Evolutionary conservation across 2,888 invertebrate genomes (phyloP).

Genomic region (Acanthacorydalis orientalis): DNA sequence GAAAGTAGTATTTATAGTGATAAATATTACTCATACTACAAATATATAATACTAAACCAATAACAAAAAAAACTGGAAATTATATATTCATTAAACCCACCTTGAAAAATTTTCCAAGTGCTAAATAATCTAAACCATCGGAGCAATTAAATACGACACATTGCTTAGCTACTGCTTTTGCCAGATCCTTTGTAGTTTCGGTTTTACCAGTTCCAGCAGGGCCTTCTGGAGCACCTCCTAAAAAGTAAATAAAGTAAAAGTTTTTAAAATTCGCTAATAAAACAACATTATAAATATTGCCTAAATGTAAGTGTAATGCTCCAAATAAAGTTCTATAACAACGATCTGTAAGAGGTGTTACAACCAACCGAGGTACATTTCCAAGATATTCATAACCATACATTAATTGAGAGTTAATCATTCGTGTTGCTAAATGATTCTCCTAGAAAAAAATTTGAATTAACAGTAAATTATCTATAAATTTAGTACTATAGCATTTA

Average conservation of each 20-base stretch:
- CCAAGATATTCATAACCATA: constrained; percentile 95
- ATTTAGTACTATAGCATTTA: not conserved
- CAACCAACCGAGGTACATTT: constrained; percentile 72
- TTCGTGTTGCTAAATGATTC: constrained; percentile 47
- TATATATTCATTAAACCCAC: no score
- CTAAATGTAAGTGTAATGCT: constrained; percentile 75
- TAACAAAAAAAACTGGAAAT: no score
- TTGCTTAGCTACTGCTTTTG: constrained; percentile 90
- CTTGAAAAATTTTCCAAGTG: constrained; percentile 86
- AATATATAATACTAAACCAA: no score
- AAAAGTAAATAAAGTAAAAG: not conserved
- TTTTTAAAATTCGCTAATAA: not conserved
- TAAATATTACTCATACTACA: no score
- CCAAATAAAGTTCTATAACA: constrained; percentile 87
- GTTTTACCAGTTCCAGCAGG: constrained; percentile 62
- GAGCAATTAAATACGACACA: constrained; percentile 96
- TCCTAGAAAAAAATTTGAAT: constrained; percentile 26
- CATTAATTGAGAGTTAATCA: constrained; percentile 76
- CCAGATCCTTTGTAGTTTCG: constrained; percentile 88
- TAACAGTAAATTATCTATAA: no score
- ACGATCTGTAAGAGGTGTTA: constrained; percentile 86
- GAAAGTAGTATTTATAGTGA: no score
- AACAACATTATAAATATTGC: constrained; percentile 19
- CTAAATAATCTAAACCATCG: constrained; percentile 84
- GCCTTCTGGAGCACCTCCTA: constrained; percentile 32